phyloP scores from a whole-genome alignment of 92 coral and sea anemone genomes.

The Palythoa grandis region DNA sequence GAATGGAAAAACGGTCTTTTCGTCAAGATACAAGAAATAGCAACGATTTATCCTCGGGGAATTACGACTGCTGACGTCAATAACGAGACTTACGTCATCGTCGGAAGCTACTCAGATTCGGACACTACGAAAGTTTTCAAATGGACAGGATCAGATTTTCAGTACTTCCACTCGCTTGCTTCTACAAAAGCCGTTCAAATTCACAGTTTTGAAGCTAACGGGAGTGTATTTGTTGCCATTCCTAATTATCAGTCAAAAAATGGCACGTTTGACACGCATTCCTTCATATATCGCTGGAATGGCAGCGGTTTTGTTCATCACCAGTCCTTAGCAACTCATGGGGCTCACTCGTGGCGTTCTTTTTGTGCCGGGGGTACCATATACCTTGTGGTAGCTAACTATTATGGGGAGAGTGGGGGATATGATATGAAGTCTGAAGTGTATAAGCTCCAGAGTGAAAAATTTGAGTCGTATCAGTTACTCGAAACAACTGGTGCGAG shows the following conservation, averaged over 20 bases:
- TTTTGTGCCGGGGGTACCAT: slow-evolving; percentile 34
- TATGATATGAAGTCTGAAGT: slow-evolving; percentile 33
- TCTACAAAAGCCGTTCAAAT: slow-evolving; percentile 37
- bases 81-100: slow-evolving; percentile 25
- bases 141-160: slow-evolving; percentile 13
- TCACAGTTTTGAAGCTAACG: slow-evolving; percentile 18
- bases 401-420: slow-evolving; percentile 8
- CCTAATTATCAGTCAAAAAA: slow-evolving; percentile 18
- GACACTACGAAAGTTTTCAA: slow-evolving; percentile 36
- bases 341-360: slow-evolving; percentile 37
- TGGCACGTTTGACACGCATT: slow-evolving; percentile 8
- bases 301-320: slow-evolving; percentile 24
- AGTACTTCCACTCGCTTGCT: slow-evolving; percentile 17
- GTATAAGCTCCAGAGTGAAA: slow-evolving; percentile 37
- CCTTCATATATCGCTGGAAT: slow-evolving; percentile 42
- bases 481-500: slow-evolving; percentile 54
- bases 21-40: slow-evolving; percentile 19
- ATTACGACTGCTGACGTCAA: slow-evolving; percentile 4
- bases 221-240: slow-evolving; percentile 26
- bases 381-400: slow-evolving; percentile 52
- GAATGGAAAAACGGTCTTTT: slow-evolving; percentile 14
- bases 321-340: slow-evolving; percentile 34
- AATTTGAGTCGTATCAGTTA: slow-evolving; percentile 38
- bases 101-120: slow-evolving; percentile 6
- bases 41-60: slow-evolving; percentile 33